phyloP scores from a whole-genome alignment of 2,113 vertebrate species.

The Spilogale gracilis region DNA sequence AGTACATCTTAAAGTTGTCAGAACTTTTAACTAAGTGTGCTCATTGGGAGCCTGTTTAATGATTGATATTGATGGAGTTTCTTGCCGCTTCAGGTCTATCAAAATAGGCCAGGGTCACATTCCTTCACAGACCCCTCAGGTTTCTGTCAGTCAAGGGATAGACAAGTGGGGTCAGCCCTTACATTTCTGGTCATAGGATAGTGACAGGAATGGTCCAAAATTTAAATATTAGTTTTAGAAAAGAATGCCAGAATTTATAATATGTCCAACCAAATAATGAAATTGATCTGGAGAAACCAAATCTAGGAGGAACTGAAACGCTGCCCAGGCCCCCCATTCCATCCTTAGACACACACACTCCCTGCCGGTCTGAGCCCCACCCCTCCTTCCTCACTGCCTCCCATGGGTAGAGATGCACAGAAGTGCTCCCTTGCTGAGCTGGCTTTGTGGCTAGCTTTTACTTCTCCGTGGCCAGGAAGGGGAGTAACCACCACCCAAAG shows the following conservation, averaged over 20 bases:
- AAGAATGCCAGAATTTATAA: neutral
- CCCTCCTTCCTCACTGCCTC: neutral
- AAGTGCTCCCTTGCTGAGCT: neutral
- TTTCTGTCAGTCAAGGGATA: neutral
- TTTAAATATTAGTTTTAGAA: constrained; percentile 50
- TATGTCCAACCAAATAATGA: constrained; percentile 31
- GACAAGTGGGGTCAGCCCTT: neutral
- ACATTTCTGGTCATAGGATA: neutral
- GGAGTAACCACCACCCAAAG: neutral
- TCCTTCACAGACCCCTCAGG: neutral
- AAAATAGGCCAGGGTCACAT: neutral
- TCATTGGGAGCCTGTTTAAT: neutral
- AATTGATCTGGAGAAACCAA: neutral
- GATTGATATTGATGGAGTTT: neutral
- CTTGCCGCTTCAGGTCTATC: neutral
- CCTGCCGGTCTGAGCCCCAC: neutral
- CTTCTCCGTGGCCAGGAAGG: neutral
- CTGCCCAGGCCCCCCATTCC: neutral
- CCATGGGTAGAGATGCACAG: neutral
- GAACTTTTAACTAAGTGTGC: neutral
- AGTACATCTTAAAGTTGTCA: neutral
- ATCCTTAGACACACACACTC: neutral
- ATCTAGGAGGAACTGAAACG: neutral
- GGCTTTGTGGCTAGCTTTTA: neutral
- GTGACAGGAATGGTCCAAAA: neutral